Conservation (phyloP, 2,113 vertebrate genomes). For the Okapia johnstoni region DNA sequence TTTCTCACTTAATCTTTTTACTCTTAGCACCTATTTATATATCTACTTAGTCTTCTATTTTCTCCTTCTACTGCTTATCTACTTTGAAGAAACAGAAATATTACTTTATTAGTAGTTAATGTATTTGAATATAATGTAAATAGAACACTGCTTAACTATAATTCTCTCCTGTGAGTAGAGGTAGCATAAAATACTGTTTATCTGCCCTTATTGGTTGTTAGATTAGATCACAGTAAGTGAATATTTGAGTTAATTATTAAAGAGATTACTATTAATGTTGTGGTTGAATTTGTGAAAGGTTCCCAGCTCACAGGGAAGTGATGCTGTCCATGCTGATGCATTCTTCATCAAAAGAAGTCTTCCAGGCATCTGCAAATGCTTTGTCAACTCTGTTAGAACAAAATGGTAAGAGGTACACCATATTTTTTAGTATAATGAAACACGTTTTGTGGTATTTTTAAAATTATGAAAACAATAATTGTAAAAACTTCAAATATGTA, state of each 20-base stretch:
- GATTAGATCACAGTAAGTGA: not conserved
- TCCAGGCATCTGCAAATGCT: slow-evolving; percentile 89
- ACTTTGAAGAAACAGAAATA: not conserved
- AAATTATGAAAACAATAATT: not conserved
- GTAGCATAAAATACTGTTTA: not conserved
- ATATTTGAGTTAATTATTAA: not conserved
- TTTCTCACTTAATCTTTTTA: not conserved
- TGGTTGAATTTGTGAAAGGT: slow-evolving; percentile 78
- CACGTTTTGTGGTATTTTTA: not conserved
- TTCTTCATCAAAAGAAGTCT: slow-evolving; percentile 87
- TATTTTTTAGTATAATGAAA: not conserved
- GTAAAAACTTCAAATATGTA: not conserved
- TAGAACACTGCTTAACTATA: not conserved
- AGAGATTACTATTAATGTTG: not conserved
- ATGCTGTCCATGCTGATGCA: slow-evolving; percentile 95
- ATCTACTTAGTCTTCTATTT: not conserved
- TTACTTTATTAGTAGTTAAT: not conserved
- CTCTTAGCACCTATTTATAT: not conserved
- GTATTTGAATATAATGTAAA: not conserved
- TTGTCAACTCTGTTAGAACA: slow-evolving; percentile 87
- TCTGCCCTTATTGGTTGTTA: not conserved
- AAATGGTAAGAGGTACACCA: slow-evolving; percentile 80
- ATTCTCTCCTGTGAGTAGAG: not conserved
- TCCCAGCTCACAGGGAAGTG: slow-evolving; percentile 89
- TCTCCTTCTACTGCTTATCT: not conserved